Evolutionary conservation across 1,140 invertebrate genomes (phyloP).

Genomic region (Tetragonula clypearis): DNA sequence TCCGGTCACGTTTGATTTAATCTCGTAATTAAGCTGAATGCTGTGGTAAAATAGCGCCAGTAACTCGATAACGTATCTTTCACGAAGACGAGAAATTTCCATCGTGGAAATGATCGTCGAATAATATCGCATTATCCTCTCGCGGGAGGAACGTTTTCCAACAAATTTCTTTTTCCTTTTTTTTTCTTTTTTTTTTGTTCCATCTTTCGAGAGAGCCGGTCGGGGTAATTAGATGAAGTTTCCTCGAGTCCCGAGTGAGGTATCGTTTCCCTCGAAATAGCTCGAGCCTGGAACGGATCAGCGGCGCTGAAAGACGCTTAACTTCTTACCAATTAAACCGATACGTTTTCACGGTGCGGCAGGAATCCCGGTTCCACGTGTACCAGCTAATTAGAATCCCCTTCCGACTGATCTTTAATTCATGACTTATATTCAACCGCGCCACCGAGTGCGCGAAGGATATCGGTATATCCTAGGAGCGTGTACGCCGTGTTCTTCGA

Average conservation of each 20-base stretch:
- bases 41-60: not conserved
- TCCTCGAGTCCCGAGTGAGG: not conserved
- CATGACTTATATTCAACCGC: slow-evolving; percentile 47
- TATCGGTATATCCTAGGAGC: slow-evolving; percentile 20
- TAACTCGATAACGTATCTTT: not conserved
- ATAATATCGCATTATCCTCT: not conserved
- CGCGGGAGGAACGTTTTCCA: not conserved
- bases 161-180: not conserved
- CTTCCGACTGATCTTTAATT: slow-evolving; percentile 56
- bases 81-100: not conserved
- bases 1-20: not conserved
- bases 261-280: slow-evolving; percentile 5
- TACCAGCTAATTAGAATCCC: slow-evolving; percentile 53
- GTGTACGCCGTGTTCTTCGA: not conserved
- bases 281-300: not conserved
- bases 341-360: slow-evolving; percentile 45
- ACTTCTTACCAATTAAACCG: slow-evolving; percentile 48
- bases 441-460: slow-evolving; percentile 10
- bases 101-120: not conserved
- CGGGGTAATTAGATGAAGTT: slow-evolving; percentile 10
- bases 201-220: not conserved
- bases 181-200: not conserved
- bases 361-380: slow-evolving; percentile 39
- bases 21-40: not conserved
- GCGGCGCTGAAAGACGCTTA: slow-evolving; percentile 19